These are phyloP conservation scores for Rousettus madagascariensis DNA, from an alignment of 2,797 vertebrate genomes.

Conservation along the genomic window DNA sequence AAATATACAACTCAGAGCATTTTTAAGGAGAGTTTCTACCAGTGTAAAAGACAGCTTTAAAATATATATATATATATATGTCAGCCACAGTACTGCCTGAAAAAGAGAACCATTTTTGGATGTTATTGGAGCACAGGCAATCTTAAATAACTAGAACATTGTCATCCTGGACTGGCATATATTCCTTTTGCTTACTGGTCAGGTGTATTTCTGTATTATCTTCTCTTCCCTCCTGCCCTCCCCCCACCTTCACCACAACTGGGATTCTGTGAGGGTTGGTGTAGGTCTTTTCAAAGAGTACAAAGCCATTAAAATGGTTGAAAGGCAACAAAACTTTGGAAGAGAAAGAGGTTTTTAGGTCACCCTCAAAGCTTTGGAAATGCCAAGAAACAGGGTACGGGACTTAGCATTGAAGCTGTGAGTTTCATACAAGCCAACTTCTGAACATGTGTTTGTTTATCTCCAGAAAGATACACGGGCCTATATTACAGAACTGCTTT, in stretches of 20 bases:
- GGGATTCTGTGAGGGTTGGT: neutral
- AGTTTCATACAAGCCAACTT: conserved; percentile 26
- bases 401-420: neutral
- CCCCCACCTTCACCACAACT: neutral
- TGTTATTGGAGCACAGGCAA: neutral
- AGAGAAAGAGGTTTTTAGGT: neutral
- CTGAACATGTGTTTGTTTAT: conserved; percentile 28
- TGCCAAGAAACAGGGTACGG: neutral
- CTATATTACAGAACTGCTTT: conserved; percentile 38
- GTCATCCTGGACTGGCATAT: neutral
- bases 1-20: neutral
- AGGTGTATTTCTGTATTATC: conserved; percentile 7
- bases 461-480: neutral
- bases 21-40: neutral
- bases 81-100: neutral
- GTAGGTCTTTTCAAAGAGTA: neutral
- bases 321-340: conserved; percentile 37
- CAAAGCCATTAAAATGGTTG: neutral
- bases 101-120: neutral
- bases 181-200: neutral
- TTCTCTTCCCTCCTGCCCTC: neutral
- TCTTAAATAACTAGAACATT: conserved; percentile 28
- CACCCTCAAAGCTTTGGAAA: neutral
- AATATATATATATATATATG: neutral
- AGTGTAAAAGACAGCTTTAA: conserved; percentile 9